A percentile compares a stretch with the other conserved stretches of the same genome.
phyloP scores from a whole-genome alignment of 2,888 invertebrate species.

The Cheilosia scutellata region DNA sequence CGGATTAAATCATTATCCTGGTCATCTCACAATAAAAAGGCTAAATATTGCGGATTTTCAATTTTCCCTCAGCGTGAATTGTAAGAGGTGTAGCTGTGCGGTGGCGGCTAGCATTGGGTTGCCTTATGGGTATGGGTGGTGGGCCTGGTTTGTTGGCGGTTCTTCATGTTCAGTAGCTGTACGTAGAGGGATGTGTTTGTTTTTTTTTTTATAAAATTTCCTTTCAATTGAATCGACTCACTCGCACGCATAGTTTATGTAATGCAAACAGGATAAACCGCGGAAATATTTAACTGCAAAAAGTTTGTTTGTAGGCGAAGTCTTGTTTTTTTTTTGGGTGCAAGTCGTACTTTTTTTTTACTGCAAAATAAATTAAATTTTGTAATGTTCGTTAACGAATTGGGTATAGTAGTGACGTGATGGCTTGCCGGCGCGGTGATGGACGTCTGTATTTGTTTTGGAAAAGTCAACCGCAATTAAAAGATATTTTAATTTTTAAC shows the following conservation, averaged over 20 bases:
- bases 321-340: slow-evolving; percentile 13
- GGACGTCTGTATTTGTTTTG: slow-evolving; percentile 17
- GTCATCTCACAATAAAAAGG: slow-evolving; percentile 75
- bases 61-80: slow-evolving; percentile 61
- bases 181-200: slow-evolving; percentile 43
- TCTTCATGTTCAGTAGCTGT: slow-evolving; percentile 36
- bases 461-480: slow-evolving; percentile 53
- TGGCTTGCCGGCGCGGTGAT: slow-evolving; percentile 1
- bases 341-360: slow-evolving; percentile 12
- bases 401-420: slow-evolving; percentile 19
- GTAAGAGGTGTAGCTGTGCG: slow-evolving; percentile 51
- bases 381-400: slow-evolving; percentile 49
- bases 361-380: slow-evolving; percentile 60
- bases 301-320: slow-evolving; percentile 54
- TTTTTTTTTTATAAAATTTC: slow-evolving; percentile 60
- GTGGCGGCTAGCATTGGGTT: slow-evolving; percentile 1
- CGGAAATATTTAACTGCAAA: slow-evolving; percentile 67
- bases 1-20: slow-evolving; percentile 75
- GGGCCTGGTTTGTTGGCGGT: slow-evolving; percentile 44
- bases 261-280: slow-evolving; percentile 63
- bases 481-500: slow-evolving; percentile 32
- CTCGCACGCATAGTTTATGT: slow-evolving; percentile 33
- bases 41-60: slow-evolving; percentile 76
- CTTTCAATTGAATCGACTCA: slow-evolving; percentile 63
- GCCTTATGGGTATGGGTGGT: background rate